Conservation (phyloP, 2,113 vertebrate genomes). For the Diglossa brunneiventris region DNA sequence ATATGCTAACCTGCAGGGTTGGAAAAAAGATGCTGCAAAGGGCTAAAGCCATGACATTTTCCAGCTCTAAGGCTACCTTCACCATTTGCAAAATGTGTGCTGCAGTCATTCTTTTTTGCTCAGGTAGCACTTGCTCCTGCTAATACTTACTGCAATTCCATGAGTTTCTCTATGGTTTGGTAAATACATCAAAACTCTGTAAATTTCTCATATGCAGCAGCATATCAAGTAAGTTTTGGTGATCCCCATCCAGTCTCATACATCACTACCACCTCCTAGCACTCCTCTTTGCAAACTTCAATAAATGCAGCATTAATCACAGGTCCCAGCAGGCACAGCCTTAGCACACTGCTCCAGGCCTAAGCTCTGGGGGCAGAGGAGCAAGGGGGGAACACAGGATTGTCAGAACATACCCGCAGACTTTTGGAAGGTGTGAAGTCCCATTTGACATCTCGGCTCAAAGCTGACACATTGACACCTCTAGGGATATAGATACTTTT, state of each 20-base stretch:
- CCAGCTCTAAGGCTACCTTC: background rate
- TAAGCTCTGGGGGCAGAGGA: background rate
- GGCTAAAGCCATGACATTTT: background rate
- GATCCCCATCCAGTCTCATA: background rate
- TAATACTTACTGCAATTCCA: background rate
- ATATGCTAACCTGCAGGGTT: background rate
- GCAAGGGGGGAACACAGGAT: background rate
- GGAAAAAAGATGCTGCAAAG: background rate
- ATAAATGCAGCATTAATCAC: background rate
- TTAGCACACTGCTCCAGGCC: background rate
- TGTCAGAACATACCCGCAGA: constrained; percentile 80
- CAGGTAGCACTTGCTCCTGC: background rate
- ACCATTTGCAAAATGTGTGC: background rate
- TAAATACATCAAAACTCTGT: background rate
- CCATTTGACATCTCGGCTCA: constrained; percentile 93
- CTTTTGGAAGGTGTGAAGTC: constrained; percentile 89
- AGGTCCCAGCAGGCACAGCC: background rate
- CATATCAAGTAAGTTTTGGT: background rate
- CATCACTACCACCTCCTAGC: background rate
- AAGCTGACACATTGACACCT: constrained; percentile 92
- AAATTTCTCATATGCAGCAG: background rate
- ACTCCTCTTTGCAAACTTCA: background rate
- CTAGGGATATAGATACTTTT: constrained; percentile 97
- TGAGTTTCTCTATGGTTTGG: background rate
- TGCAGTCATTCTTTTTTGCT: background rate